phyloP scores from a whole-genome alignment of 2,113 vertebrate species.

The Hepsetus odoe region DNA sequence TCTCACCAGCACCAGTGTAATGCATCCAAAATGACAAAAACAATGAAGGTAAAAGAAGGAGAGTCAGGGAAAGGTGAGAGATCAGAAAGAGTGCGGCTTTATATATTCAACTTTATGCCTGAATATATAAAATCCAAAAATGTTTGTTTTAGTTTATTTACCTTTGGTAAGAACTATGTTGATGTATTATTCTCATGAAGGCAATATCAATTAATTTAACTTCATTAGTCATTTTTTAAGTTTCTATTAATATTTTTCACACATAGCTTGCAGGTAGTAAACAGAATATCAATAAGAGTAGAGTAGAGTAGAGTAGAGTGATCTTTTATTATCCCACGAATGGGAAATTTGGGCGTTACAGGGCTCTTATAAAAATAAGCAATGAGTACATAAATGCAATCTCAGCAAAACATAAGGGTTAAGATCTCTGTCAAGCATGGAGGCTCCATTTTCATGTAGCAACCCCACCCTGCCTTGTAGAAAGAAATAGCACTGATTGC shows the following conservation, averaged over 20 bases:
- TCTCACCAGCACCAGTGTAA: conserved; percentile 34
- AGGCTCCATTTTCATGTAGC: background rate
- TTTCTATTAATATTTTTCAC: too few species aligned
- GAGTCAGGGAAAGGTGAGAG: background rate
- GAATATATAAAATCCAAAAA: background rate
- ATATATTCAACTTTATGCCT: too few species aligned
- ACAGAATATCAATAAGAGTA: background rate
- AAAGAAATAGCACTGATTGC: background rate
- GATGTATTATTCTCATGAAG: too few species aligned
- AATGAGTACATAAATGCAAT: background rate
- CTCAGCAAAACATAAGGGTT: background rate
- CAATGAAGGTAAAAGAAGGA: background rate
- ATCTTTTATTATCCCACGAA: too few species aligned
- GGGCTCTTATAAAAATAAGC: too few species aligned
- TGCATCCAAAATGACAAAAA: background rate
- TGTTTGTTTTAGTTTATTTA: too few species aligned
- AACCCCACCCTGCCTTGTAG: background rate
- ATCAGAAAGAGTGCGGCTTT: background rate
- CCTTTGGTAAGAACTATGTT: too few species aligned
- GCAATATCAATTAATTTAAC: too few species aligned
- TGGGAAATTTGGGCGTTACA: too few species aligned
- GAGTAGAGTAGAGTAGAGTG: too few species aligned
- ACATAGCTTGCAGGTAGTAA: too few species aligned
- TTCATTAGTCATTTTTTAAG: too few species aligned
- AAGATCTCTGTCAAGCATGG: background rate